Evolutionary conservation across 1,140 invertebrate genomes (phyloP).

Genomic region (Sycophaga agraensis): DNA sequence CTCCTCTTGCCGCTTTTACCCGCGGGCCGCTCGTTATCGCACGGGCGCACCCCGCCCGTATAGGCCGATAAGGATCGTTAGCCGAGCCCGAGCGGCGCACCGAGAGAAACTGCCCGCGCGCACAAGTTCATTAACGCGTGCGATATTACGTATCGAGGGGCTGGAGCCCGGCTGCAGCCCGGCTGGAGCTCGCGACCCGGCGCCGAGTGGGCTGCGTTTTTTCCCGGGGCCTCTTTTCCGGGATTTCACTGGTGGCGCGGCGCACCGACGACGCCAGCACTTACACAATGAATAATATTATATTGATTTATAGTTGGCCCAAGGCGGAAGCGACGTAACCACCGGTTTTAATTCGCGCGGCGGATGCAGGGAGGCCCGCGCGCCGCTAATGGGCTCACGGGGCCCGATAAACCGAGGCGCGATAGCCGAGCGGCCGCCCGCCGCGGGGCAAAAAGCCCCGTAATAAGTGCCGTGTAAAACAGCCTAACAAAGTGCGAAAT

Average conservation of each 20-base stretch:
- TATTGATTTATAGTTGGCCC: constrained; percentile 11
- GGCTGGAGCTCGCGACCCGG: background rate
- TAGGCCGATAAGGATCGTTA: too few relatives aligned
- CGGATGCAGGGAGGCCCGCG: too few relatives aligned
- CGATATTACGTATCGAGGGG: background rate
- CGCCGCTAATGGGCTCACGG: too few relatives aligned
- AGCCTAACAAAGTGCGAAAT: constrained; percentile 19
- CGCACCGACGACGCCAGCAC: background rate
- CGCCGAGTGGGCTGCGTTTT: too few relatives aligned
- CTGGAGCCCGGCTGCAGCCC: background rate
- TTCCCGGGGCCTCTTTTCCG: background rate
- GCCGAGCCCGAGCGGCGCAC: too few relatives aligned
- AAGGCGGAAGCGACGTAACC: constrained; percentile 4
- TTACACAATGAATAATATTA: constrained; percentile 10
- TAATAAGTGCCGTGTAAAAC: constrained; percentile 9
- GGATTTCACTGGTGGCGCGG: constrained; percentile 3
- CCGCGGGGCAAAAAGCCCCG: background rate
- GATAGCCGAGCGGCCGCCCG: too few relatives aligned
- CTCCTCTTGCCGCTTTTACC: too few relatives aligned
- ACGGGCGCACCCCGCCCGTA: too few relatives aligned
- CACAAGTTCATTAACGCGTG: constrained; percentile 27
- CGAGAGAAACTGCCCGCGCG: background rate
- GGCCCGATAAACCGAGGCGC: too few relatives aligned
- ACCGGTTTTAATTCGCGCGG: too few relatives aligned
- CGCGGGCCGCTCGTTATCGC: too few relatives aligned